A percentile compares a stretch with the other conserved stretches of the same genome.
Evolutionary conservation across 2,888 invertebrate genomes (phyloP).

Genomic region (Ectemnius continuus): DNA sequence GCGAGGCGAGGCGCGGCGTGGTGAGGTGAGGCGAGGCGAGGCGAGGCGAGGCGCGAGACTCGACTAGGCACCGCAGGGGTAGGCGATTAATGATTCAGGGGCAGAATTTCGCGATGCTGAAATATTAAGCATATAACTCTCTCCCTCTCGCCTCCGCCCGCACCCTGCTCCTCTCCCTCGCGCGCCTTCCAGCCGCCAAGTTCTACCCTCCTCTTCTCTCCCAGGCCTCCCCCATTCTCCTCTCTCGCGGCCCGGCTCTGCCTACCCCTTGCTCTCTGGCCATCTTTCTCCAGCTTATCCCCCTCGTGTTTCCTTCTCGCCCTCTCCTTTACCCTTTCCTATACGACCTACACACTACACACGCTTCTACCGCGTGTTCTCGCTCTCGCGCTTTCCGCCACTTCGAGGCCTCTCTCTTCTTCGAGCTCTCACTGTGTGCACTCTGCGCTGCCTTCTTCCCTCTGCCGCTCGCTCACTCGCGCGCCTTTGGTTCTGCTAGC

Average conservation of each 20-base stretch:
- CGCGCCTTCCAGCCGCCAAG: not conserved
- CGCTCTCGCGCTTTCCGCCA: conserved; percentile 1
- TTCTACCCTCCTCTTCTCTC: conserved; percentile 42
- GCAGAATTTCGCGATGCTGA: conserved; percentile 74
- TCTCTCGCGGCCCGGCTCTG: conserved; percentile 20
- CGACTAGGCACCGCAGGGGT: conserved; percentile 61
- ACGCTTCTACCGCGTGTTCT: not conserved
- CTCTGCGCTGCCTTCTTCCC: conserved; percentile 36
- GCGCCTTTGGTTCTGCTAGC: not conserved
- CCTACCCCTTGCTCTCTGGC: conserved; percentile 12
- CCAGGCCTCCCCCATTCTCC: conserved; percentile 18
- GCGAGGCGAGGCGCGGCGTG: conserved; percentile 2
- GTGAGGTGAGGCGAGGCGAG: conserved; percentile 14
- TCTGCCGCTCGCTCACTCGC: conserved; percentile 17
- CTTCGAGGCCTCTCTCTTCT: conserved; percentile 13
- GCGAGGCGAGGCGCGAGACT: conserved; percentile 44
- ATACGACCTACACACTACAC: too few species aligned
- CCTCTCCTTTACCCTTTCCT: not conserved
- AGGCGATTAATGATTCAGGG: conserved; percentile 72
- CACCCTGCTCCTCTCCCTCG: conserved; percentile 47
- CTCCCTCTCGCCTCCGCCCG: conserved; percentile 44
- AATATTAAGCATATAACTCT: conserved; percentile 73
- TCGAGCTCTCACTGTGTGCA: conserved; percentile 26
- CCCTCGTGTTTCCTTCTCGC: not conserved
- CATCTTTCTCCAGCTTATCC: not conserved